Base-by-base conservation (phyloP, 2,113 vertebrate genomes). In the Phalacrocorax aristotelis region DNA sequence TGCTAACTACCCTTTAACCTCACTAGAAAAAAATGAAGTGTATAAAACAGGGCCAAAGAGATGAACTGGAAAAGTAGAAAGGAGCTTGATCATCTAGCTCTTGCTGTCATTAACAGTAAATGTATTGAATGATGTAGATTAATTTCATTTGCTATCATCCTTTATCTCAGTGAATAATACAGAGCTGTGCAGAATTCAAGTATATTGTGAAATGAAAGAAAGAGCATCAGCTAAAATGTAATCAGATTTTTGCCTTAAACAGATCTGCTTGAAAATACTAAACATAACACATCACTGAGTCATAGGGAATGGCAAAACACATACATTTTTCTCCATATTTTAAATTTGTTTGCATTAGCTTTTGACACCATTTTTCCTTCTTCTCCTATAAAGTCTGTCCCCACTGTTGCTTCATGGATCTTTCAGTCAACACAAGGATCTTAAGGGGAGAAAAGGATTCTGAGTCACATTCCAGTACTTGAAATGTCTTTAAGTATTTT, bases 251-350 rank as follows among this genome's bases (percentile, higher is more conserved):
- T 95, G 52, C 66, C n/a, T 95, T 70, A 88, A 95, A 87, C 57
- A 93, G 87, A 83, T 96, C 92, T 79, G 89, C 72, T 58, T 83
- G 69, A 78, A 82, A 95, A 42, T 69, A 86, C 30, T 71, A 92
- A 91, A 82, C 1, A 15, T 76, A 93, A 76, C 38, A 75, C 64
- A 72, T 65, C 74, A 82, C 21, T 85, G 92, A 87, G n/a, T 96
- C 89, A 92, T 16, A 79, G 22, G 27, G 34, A 87, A 91, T 68
- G 49, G 87, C 51, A 90, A 93, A 95, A 69, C 44, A 84, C 44
- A 64, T 55, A 49, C 18, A 68, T 95, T 82, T 93, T 81, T 61
- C 48, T 87, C 52, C 54, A 2, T 87, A 55, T 89, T 87, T 89
- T 75, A 60, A 44, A 72, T 89, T 64, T 94, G 49, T 89, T 97